A percentile compares a stretch with the other conserved stretches of the same genome.
These are phyloP conservation scores for Heliconius cydno DNA, from an alignment of 2,888 invertebrate genomes.

Conservation along the genomic window DNA sequence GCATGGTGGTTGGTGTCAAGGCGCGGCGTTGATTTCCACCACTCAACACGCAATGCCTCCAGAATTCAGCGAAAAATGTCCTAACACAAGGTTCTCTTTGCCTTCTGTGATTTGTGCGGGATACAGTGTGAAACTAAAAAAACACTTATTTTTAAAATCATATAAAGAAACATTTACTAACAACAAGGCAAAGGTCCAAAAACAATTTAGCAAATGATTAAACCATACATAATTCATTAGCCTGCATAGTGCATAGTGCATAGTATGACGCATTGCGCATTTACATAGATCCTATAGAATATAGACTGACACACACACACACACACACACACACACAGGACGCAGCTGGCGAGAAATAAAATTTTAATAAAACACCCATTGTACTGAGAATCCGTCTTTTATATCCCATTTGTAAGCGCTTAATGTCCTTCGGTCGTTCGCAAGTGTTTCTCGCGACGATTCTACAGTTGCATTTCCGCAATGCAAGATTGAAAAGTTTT, in stretches of 20 bases:
- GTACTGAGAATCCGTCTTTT: constrained; percentile 51
- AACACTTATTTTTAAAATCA: neutral
- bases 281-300: constrained; percentile 71
- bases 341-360: constrained; percentile 70
- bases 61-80: too few relatives aligned
- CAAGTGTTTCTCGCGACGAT: constrained; percentile 24
- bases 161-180: neutral
- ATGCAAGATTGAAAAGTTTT: constrained; percentile 27
- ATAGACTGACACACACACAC: too few relatives aligned
- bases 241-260: constrained; percentile 60
- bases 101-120: too few relatives aligned
- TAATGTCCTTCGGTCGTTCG: constrained; percentile 31
- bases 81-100: too few relatives aligned
- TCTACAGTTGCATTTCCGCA: constrained; percentile 16
- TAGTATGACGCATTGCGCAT: constrained; percentile 72
- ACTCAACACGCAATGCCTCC: too few relatives aligned
- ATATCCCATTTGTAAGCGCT: constrained; percentile 39
- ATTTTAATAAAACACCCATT: constrained; percentile 65
- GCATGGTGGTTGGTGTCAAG: too few relatives aligned
- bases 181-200: constrained; percentile 7
- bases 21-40: too few relatives aligned
- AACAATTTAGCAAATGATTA: constrained; percentile 32
- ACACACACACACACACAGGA: constrained; percentile 62
- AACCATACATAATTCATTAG: constrained; percentile 71
- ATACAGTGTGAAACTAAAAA: neutral